A percentile compares a stretch with the other conserved stretches of the same genome.
Evolutionary conservation across 2,888 invertebrate genomes (phyloP).

Genomic region (Caenorhabditis zanzibari): DNA sequence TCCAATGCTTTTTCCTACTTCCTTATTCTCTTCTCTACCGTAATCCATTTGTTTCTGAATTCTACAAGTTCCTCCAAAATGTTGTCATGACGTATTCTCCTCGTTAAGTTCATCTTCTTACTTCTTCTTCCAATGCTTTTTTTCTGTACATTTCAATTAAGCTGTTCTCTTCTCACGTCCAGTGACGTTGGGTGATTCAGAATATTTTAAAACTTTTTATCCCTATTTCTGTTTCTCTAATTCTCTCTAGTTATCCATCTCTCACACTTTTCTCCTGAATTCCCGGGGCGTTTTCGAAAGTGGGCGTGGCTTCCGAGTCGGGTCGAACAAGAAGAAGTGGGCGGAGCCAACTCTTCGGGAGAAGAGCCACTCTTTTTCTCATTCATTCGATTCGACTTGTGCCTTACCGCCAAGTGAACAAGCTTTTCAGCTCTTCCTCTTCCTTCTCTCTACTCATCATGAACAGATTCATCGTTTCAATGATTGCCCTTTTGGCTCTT

Average conservation of each 20-base stretch:
- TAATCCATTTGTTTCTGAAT: background rate
- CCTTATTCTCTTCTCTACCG: background rate
- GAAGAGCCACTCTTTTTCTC: constrained; percentile 9
- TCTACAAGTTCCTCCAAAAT: background rate
- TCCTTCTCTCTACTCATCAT: constrained; percentile 30
- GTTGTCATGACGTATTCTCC: constrained; percentile 9
- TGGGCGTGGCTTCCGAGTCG: constrained; percentile 23
- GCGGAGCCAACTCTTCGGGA: constrained; percentile 48
- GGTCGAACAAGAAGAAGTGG: constrained; percentile 35
- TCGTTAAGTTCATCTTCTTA: constrained; percentile 9
- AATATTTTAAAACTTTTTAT: constrained; percentile 9
- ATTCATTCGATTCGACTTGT: constrained; percentile 60
- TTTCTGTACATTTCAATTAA: constrained; percentile 18
- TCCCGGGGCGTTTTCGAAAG: constrained; percentile 23
- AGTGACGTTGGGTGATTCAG: constrained; percentile 39
- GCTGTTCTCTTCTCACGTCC: constrained; percentile 21
- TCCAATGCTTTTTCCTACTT: too few species aligned
- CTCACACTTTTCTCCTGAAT: background rate
- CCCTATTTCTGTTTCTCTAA: background rate
- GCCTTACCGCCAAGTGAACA: constrained; percentile 63
- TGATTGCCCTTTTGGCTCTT: constrained; percentile 67
- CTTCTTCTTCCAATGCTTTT: background rate
- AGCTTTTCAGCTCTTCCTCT: constrained; percentile 40
- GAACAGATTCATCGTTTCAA: constrained; percentile 64
- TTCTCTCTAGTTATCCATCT: background rate